phyloP scores from a whole-genome alignment of 2,888 invertebrate species.

The Morpho helenor region DNA sequence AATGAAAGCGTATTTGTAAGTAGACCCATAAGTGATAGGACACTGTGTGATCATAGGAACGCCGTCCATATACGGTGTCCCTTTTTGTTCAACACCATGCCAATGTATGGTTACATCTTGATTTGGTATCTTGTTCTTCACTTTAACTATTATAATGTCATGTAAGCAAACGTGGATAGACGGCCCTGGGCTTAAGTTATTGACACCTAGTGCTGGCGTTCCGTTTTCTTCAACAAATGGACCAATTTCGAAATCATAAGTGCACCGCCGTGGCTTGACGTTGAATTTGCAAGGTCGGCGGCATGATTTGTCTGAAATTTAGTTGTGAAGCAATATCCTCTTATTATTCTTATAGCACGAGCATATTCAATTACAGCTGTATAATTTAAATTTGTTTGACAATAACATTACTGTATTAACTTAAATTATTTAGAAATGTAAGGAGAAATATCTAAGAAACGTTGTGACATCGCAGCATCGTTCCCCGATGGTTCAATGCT shows the following conservation, averaged over 20 bases:
- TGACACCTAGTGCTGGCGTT: constrained; percentile 50
- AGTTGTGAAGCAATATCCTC: constrained; percentile 15
- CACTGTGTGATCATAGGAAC: constrained; percentile 89
- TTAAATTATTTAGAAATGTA: too few species aligned
- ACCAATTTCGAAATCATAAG: constrained; percentile 59
- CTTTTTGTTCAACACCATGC: constrained; percentile 83
- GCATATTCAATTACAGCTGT: too few species aligned
- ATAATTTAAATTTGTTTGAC: too few species aligned
- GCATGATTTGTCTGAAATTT: constrained; percentile 61
- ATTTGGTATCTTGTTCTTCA: constrained; percentile 83
- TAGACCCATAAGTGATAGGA: constrained; percentile 83
- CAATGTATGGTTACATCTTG: constrained; percentile 86
- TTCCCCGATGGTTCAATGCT: too few species aligned
- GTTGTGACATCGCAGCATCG: too few species aligned
- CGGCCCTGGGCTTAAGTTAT: constrained; percentile 71
- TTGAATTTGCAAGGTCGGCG: constrained; percentile 73
- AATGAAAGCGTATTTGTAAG: constrained; percentile 85
- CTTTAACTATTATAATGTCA: constrained; percentile 86
- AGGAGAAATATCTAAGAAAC: too few species aligned
- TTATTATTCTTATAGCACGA: constrained; percentile 1
- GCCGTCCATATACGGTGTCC: constrained; percentile 87
- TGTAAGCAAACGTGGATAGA: constrained; percentile 83
- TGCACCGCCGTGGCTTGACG: constrained; percentile 65
- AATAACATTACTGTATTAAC: too few species aligned
- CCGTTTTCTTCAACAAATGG: constrained; percentile 51